Percentiles rank a stretch among this genome's conserved stretches.
Conservation (phyloP, 2,888 invertebrate species). For the Pantelozetes paolii region DNA sequence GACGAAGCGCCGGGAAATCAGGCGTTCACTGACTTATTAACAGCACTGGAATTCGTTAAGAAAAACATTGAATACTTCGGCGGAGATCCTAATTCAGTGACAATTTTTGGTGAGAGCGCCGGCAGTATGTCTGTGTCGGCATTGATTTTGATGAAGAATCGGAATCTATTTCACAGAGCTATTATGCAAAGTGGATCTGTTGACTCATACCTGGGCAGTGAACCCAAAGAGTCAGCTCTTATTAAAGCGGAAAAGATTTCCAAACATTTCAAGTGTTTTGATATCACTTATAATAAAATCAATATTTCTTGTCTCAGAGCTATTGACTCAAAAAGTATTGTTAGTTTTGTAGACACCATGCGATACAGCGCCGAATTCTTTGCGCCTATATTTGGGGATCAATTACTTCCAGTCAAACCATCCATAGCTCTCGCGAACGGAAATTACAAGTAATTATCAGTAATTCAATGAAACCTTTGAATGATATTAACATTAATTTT, state of each 20-base stretch:
- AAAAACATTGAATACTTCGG: slow-evolving; percentile 33
- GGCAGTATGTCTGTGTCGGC: slow-evolving; percentile 32
- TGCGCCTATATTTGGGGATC: slow-evolving; percentile 12
- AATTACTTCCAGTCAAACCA: slow-evolving; percentile 7
- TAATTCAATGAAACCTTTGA: not conserved
- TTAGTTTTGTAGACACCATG: not conserved
- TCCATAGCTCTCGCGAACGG: not conserved
- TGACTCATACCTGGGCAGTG: slow-evolving; percentile 8
- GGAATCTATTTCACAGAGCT: slow-evolving; percentile 11
- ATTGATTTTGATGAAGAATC: not conserved
- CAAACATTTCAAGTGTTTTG: slow-evolving; percentile 4
- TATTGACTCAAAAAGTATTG: not conserved
- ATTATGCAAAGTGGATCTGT: slow-evolving; percentile 33
- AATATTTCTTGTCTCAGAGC: slow-evolving; percentile 13
- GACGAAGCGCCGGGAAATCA: slow-evolving; percentile 27
- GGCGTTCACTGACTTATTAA: slow-evolving; percentile 24
- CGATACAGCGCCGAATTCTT: not conserved
- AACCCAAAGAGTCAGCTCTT: not conserved
- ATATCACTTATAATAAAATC: not conserved
- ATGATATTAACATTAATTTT: not conserved
- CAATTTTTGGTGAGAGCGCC: slow-evolving; percentile 31
- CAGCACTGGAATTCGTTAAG: slow-evolving; percentile 19
- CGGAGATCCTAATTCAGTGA: slow-evolving; percentile 22
- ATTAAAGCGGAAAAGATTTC: not conserved
- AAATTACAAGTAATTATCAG: not conserved